phyloP scores from a whole-genome alignment of 2,888 invertebrate genomes.

The Hetaerina titia region DNA sequence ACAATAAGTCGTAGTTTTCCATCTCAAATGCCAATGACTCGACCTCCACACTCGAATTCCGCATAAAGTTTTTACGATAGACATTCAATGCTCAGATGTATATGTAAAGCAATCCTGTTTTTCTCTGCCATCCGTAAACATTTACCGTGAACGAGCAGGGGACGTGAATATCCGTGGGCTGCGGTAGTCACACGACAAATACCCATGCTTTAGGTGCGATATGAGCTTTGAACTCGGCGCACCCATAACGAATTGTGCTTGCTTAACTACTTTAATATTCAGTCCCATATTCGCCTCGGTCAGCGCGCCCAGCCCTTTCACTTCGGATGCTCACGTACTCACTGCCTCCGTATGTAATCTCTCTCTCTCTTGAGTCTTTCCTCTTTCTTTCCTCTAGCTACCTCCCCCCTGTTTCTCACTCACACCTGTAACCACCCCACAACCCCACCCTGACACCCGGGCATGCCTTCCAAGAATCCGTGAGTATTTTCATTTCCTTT shows the following conservation, averaged over 20 bases:
- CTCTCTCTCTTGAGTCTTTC: not conserved
- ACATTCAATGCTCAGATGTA: too few relatives aligned
- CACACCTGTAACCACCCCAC: not conserved
- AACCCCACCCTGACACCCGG: not conserved
- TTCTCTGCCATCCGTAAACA: not conserved
- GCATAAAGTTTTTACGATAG: too few relatives aligned
- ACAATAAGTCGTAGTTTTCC: too few relatives aligned
- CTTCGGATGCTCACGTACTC: not conserved
- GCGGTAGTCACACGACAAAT: not conserved
- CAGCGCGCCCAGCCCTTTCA: not conserved
- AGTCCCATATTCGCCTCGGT: not conserved
- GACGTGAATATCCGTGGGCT: not conserved
- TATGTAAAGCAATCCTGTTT: not conserved
- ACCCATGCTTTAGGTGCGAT: not conserved
- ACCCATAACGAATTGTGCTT: not conserved
- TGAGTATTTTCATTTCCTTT: not conserved
- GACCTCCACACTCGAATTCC: too few relatives aligned
- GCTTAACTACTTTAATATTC: not conserved
- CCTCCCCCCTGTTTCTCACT: not conserved
- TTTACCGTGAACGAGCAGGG: not conserved
- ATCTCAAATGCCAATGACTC: too few relatives aligned
- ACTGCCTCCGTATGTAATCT: not conserved
- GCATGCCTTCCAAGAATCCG: not conserved
- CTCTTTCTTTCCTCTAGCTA: not conserved
- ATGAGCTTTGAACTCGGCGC: not conserved